phyloP scores from a whole-genome alignment of 2,113 vertebrate species.

The Pardalotus punctatus region DNA sequence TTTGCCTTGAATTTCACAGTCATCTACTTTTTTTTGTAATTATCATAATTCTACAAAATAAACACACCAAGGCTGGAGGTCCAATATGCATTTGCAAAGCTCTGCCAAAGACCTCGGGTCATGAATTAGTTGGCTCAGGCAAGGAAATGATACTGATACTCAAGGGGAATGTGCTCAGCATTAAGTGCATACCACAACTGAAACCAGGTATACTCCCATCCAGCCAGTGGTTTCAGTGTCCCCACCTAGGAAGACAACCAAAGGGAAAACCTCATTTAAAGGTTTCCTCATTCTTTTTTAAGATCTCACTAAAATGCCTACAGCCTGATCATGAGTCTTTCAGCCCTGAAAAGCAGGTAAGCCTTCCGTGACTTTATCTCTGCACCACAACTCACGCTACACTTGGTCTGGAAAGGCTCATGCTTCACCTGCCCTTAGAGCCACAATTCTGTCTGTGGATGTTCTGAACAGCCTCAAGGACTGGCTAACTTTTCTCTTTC shows the following conservation, averaged over 20 bases:
- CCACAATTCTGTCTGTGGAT: neutral
- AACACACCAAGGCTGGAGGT: neutral
- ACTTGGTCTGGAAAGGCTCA: neutral
- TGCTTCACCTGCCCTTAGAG: neutral
- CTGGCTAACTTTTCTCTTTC: neutral
- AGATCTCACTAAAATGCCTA: neutral
- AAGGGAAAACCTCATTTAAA: neutral
- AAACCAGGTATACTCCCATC: neutral
- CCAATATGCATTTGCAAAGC: neutral
- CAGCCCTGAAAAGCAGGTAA: neutral
- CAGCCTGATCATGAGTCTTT: neutral
- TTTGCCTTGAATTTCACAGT: neutral
- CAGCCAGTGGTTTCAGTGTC: neutral
- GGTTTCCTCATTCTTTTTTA: neutral
- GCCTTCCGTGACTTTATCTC: neutral
- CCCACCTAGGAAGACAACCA: neutral
- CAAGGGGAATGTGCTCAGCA: accelerated
- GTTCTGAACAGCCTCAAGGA: neutral
- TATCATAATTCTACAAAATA: neutral
- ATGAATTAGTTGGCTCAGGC: neutral
- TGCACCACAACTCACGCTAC: accelerated
- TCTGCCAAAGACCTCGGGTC: neutral
- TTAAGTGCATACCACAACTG: neutral
- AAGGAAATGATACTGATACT: neutral
- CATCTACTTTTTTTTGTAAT: neutral